A percentile compares a stretch with the other conserved stretches of the same genome.
Evolutionary conservation across 92 coral and sea anemone species (phyloP).

Genomic region (Epizoanthus illoricatus): DNA sequence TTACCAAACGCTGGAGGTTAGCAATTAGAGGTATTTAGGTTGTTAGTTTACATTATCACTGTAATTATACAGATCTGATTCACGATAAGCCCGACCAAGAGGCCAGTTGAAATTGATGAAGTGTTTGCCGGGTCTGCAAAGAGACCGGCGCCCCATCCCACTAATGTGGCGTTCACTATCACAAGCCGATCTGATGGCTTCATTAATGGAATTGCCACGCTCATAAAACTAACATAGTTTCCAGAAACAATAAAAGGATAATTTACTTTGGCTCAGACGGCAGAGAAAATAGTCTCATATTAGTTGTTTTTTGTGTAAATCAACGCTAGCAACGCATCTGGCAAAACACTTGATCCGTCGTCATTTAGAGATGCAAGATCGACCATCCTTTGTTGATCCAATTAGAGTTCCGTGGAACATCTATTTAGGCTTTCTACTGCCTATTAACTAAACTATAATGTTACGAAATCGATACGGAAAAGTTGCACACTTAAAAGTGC

Average conservation of each 20-base stretch:
- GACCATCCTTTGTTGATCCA: conserved; percentile 8
- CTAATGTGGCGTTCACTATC: conserved; percentile 16
- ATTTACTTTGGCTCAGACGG: conserved; percentile 36
- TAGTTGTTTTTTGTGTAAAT: conserved; percentile 42
- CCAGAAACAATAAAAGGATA: conserved; percentile 19
- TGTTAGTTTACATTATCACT: conserved; percentile 31
- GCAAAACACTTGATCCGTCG: neutral
- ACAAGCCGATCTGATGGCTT: conserved; percentile 29
- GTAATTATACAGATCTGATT: conserved; percentile 29
- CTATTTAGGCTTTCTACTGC: neutral
- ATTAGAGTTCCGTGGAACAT: neutral
- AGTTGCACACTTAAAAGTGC: neutral
- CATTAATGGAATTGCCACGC: conserved; percentile 37
- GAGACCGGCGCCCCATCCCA: neutral
- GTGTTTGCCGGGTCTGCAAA: conserved; percentile 16
- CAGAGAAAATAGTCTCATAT: conserved; percentile 19
- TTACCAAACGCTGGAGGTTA: conserved; percentile 24
- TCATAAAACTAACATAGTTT: conserved; percentile 22
- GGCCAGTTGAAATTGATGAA: conserved; percentile 4
- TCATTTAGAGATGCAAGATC: neutral
- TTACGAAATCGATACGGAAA: neutral
- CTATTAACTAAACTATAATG: conserved; percentile 17
- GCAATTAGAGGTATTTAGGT: conserved; percentile 8
- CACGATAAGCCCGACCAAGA: conserved; percentile 14
- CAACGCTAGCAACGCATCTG: conserved; percentile 19